These are phyloP conservation scores for Fukomys damarensis DNA, from an alignment of 2,113 vertebrate species.

Conservation along the genomic window DNA sequence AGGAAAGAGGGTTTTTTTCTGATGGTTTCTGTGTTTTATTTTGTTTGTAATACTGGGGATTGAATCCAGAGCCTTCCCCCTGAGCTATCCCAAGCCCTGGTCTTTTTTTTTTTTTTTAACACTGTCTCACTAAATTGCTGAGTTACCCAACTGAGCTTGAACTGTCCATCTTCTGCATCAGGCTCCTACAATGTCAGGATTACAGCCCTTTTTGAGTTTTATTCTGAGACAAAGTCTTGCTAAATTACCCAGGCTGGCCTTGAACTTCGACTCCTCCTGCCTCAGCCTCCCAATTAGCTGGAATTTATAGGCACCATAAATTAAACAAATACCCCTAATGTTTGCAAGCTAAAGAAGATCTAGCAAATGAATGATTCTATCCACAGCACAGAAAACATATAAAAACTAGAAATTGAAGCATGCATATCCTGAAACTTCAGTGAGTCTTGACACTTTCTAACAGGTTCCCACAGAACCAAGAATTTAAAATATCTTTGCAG, in stretches of 20 bases:
- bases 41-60: neutral
- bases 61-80: neutral
- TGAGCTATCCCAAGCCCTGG: neutral
- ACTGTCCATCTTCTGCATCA: neutral
- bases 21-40: neutral
- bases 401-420: slow-evolving; percentile 40
- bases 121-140: neutral
- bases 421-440: neutral
- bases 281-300: neutral
- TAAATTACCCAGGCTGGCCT: neutral
- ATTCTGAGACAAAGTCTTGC: neutral
- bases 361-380: slow-evolving; percentile 28
- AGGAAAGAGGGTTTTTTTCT: neutral
- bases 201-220: neutral
- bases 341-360: slow-evolving; percentile 35
- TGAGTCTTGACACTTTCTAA: slow-evolving; percentile 3
- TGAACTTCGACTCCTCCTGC: neutral
- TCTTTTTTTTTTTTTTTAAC: neutral
- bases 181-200: neutral
- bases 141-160: neutral
- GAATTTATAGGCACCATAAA: neutral
- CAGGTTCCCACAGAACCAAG: neutral
- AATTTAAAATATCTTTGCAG: slow-evolving; percentile 12
- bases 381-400: slow-evolving; percentile 44
- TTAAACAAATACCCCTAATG: slow-evolving; percentile 25